A percentile compares a stretch with the other conserved stretches of the same genome.
phyloP scores from a whole-genome alignment of 2,113 vertebrate species.

The Catagonus wagneri region DNA sequence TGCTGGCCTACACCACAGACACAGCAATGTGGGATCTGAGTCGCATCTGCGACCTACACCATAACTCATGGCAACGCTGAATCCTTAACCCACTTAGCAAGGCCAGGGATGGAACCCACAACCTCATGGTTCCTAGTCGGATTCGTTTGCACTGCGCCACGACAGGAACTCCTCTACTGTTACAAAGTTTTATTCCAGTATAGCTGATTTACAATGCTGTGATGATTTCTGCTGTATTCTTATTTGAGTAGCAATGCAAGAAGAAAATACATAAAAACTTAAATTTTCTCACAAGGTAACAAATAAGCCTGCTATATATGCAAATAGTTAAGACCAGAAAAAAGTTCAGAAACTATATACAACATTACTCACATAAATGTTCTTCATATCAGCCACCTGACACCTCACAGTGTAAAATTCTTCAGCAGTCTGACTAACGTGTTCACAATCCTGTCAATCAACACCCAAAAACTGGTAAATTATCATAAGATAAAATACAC shows the following conservation, averaged over 20 bases:
- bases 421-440: slow-evolving; percentile 99
- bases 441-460: slow-evolving; percentile 95
- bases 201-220: too few relatives aligned
- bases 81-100: too few relatives aligned
- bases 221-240: background rate
- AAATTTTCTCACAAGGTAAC: slow-evolving; percentile 11
- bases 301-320: background rate
- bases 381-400: slow-evolving; percentile 99
- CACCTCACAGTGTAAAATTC: slow-evolving; percentile 99
- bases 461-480: slow-evolving; percentile 9
- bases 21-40: too few relatives aligned
- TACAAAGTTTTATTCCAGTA: too few relatives aligned
- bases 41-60: too few relatives aligned
- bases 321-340: background rate
- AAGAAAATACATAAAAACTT: slow-evolving; percentile 49
- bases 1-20: too few relatives aligned
- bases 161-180: too few relatives aligned
- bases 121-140: too few relatives aligned
- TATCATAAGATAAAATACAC: background rate
- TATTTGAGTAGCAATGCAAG: background rate
- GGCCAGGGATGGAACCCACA: too few relatives aligned
- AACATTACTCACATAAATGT: slow-evolving; percentile 96
- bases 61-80: too few relatives aligned
- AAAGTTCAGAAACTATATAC: background rate
- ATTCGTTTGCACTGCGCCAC: too few relatives aligned